Base-by-base conservation (phyloP, 2,888 invertebrate genomes). In the Tuberolachnus salignus region DNA sequence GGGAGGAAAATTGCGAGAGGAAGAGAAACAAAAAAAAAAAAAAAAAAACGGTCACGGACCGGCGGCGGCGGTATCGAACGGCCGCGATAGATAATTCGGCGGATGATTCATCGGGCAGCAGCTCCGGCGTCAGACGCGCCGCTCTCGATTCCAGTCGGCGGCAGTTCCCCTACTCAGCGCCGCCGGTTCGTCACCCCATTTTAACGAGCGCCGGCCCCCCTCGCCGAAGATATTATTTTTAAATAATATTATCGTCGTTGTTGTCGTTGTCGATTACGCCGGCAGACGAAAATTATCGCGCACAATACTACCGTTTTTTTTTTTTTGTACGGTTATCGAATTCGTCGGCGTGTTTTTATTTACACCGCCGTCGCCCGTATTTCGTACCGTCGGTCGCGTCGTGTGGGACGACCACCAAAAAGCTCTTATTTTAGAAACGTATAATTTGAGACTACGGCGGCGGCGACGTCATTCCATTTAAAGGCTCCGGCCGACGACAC, bases 381-480 rank as follows among this genome's bases (percentile, higher is more conserved):
- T n/a, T n/a, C n/a, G n/a, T n/a, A n/a, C 46, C 46, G 26, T 51
- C n/a, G 4, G 4, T 26, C 21, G 13, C 34, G 0, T 10, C 23
- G 57, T 49, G 75, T 57, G 75, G 66, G 75, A 55, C 49, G 46
- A 46, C 9, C 6, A 16, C 1, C 13, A 23, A 23, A 57, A 51
- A 23, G 59, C 67, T 78, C 75, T 78, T 78, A 67, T 67, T 78
- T 78, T 78, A 78, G 75, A 78, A 26, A 49, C 55, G 55, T 66
- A 55, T 75, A 78, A 78, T 78, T 78, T 67, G 75, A 78, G 67
- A 78, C 46, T 13, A 19, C 49, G 75, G 57, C 67, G 57, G 49
- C 59, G 53, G 61, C 49, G 42, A 14, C 42, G 26, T 6, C 49
- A 49, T 59, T 67, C 75, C 75, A 78, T 78, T 67, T 78, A 78